Conservation (phyloP, 1,140 invertebrate genomes). For the Lordiphosa stackelbergi region DNA sequence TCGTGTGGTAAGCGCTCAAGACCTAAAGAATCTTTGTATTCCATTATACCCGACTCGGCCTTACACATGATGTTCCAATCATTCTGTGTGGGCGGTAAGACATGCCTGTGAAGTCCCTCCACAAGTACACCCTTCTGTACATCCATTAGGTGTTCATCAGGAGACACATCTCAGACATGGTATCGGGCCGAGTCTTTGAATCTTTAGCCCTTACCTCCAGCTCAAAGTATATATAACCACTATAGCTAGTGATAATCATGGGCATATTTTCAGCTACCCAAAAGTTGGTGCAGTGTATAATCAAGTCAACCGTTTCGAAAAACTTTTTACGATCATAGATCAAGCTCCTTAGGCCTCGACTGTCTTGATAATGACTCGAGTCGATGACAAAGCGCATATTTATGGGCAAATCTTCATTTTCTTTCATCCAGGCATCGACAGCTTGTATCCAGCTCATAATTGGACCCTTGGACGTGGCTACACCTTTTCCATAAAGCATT, state of each 20-base stretch:
- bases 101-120: constrained; percentile 7
- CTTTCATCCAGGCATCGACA: constrained; percentile 11
- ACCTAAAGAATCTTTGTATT: constrained; percentile 1
- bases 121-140: neutral
- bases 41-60: constrained; percentile 18
- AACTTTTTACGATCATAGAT: constrained; percentile 5
- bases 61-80: constrained; percentile 30
- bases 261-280: constrained; percentile 24
- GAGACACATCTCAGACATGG: constrained; percentile 23
- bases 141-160: constrained; percentile 19
- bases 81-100: constrained; percentile 20
- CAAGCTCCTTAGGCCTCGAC: neutral
- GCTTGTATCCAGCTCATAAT: constrained; percentile 30
- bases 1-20: constrained; percentile 11
- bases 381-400: constrained; percentile 32
- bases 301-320: constrained; percentile 26
- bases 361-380: neutral
- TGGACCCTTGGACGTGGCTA: constrained; percentile 26
- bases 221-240: constrained; percentile 29
- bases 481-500: constrained; percentile 16
- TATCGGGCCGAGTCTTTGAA: neutral
- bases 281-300: constrained; percentile 20
- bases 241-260: constrained; percentile 21
- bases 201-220: constrained; percentile 7
- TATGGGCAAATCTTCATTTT: constrained; percentile 22